phyloP scores from a whole-genome alignment of 2,113 vertebrate genomes.

The Pyxicephalus adspersus region DNA sequence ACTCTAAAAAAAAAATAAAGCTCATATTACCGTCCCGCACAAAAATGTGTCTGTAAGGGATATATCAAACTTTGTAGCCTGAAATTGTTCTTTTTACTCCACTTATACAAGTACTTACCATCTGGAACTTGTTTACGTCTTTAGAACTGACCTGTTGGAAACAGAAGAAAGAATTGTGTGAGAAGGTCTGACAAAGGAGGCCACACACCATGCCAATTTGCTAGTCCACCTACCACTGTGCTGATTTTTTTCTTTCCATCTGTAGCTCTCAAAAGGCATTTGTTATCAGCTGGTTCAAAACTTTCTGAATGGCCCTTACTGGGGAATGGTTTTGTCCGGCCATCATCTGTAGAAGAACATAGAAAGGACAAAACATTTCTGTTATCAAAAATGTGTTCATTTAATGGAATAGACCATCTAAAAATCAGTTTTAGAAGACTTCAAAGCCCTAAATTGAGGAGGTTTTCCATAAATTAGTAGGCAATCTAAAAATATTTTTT shows the following conservation, averaged over 20 bases:
- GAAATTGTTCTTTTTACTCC: too few relatives aligned
- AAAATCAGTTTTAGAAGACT: neutral
- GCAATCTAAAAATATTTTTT: neutral
- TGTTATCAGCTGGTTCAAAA: slow-evolving; percentile 93
- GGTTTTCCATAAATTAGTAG: too few relatives aligned
- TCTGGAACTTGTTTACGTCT: slow-evolving; percentile 99
- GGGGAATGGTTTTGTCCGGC: slow-evolving; percentile 90
- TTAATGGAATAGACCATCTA: too few relatives aligned
- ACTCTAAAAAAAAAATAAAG: too few relatives aligned
- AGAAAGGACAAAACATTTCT: neutral
- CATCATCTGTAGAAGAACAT: slow-evolving; percentile 81
- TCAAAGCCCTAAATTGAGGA: too few relatives aligned
- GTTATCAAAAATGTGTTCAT: too few relatives aligned
- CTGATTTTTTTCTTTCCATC: slow-evolving; percentile 98
- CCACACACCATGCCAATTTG: neutral
- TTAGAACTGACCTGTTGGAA: slow-evolving; percentile 89
- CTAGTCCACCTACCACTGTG: slow-evolving; percentile 86
- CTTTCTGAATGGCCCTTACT: slow-evolving; percentile 85
- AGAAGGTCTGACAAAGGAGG: neutral
- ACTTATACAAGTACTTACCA: slow-evolving; percentile 79
- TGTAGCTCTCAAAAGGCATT: slow-evolving; percentile 94
- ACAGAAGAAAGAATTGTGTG: slow-evolving; percentile 27
- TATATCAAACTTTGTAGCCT: too few relatives aligned
- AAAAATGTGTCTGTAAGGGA: too few relatives aligned
- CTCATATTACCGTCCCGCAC: too few relatives aligned